Evolutionary conservation across 2,113 vertebrate genomes (phyloP), one percentile per base, ranked within the genome.

Genomic region (Phalacrocorax pelagicus): DNA sequence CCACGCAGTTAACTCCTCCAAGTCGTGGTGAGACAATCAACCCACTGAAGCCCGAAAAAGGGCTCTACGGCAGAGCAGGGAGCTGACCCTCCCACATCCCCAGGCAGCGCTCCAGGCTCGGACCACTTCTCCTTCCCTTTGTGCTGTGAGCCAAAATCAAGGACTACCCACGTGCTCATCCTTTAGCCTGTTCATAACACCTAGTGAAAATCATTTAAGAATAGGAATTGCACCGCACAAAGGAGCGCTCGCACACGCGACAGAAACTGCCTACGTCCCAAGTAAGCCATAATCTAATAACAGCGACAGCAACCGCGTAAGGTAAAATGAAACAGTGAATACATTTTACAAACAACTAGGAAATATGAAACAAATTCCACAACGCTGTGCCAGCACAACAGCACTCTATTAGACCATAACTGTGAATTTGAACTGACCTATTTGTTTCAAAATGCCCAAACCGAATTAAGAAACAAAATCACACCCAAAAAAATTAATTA

Each of bases 371-470:
- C 46, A 36, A 90, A 80, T 55, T 91, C 46, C 55, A 30, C 20
- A 81, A 23, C 3, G 36, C 38, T 66, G 47, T 21, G 65, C 49
- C 63, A 92, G 63, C 22, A 62, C 17, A 83, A 19, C 44, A 92
- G 47, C 54, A 80, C 14, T 32, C 18, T n/a, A 46, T 62, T 57
- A 88, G 40, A 82, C 57, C 12, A 2, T 29, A 90, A 46, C 46
- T 44, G 18, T 63, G 61, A 85, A 87, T 92, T 20, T 66, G 51
- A 86, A 84, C 44, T 36, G 83, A 83, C 34, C 59, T n/a, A 44
- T 59, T 88, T 72, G 46, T 57, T 93, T 89, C 80, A 67, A 92
- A 87, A 92, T 52, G 71, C 10, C 21, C 46, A 84, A 86, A 92
- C 1, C 84, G 49, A 84, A 42, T 80, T 57, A 90, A 67, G 61